A percentile compares a stretch with the other conserved stretches of the same genome.
phyloP scores from a whole-genome alignment of 92 coral and sea anemone genomes.

The Zoanthus gigantus region DNA sequence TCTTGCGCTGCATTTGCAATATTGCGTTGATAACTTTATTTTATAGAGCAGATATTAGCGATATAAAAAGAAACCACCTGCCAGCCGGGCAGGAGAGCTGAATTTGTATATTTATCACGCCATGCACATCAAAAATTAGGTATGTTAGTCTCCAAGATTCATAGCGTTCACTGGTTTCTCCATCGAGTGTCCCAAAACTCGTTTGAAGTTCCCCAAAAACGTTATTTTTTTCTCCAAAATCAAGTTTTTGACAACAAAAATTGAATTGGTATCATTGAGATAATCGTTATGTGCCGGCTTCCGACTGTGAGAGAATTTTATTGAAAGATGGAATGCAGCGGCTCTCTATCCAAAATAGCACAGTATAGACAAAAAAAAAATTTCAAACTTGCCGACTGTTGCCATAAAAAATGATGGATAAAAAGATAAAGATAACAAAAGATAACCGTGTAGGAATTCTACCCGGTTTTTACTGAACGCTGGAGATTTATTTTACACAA shows the following conservation, averaged over 20 bases:
- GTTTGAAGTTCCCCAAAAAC: neutral
- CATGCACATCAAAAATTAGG: no score
- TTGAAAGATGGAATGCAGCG: neutral
- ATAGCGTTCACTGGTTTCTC: neutral
- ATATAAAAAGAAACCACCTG: neutral
- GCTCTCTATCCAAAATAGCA: neutral
- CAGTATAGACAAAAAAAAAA: neutral
- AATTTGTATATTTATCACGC: no score
- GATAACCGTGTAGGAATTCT: neutral
- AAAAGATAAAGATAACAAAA: neutral
- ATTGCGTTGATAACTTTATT: no score
- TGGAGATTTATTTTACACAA: neutral
- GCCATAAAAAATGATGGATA: slow-evolving; percentile 19
- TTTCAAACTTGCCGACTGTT: neutral
- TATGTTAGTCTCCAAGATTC: neutral
- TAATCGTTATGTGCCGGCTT: neutral
- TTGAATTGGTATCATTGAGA: neutral
- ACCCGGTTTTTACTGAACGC: neutral
- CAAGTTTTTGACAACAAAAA: neutral
- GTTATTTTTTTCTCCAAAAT: neutral
- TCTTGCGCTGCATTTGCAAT: no score
- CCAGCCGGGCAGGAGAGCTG: neutral
- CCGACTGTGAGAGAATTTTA: neutral
- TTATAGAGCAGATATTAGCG: no score
- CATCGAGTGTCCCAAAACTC: no score